Base-by-base conservation (phyloP, 1,140 invertebrate genomes). In the Hermetia illucens region DNA sequence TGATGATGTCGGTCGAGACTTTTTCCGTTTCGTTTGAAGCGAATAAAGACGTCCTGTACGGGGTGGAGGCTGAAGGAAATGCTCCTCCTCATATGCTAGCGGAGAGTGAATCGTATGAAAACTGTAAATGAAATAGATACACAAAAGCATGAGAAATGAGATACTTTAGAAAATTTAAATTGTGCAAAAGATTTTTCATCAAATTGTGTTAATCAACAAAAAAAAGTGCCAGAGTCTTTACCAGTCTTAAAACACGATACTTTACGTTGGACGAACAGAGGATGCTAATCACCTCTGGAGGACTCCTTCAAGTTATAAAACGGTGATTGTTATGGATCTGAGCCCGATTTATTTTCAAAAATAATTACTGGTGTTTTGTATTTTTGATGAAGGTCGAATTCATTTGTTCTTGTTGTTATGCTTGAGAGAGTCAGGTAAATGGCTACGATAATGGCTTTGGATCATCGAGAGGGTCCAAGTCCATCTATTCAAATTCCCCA, bases 31-130 rank as follows among this genome's bases (percentile, higher is more conserved):
- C 22, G 56, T 50, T 51, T 59, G 57, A 50, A 60, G 41, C 36
- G 57, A 60, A 43, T 60, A 60, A n/a, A 60, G 44, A 8, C 57
- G 52, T 25, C 52, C 52, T 41, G 52, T 59, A 41, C 56, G 54
- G 24, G 36, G 22, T 19, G 6, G 15, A 4, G 13, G 16, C 8
- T 27, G 6, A 15, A 18, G 10, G 18, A 21, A 18, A 5, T 38
- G 17, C n/a, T 8, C 22, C 22, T 18, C 18, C 12, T 30, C 29
- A n/a, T n/a, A 30, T 16, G 17, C 17, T 3, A 16, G 29, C 17
- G 29, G 17, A 13, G 29, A 5, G 17, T 30, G 4, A n/a, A 30
- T 30, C n/a, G 29, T 16, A 30, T 16, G 13, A 16, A 5, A 5
- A 30, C n/a, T 3, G 10, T 30, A 13, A 12, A 30, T 12, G 10